Conservation (phyloP, 2,888 invertebrate genomes). For the Macrosoma leucophasiata region DNA sequence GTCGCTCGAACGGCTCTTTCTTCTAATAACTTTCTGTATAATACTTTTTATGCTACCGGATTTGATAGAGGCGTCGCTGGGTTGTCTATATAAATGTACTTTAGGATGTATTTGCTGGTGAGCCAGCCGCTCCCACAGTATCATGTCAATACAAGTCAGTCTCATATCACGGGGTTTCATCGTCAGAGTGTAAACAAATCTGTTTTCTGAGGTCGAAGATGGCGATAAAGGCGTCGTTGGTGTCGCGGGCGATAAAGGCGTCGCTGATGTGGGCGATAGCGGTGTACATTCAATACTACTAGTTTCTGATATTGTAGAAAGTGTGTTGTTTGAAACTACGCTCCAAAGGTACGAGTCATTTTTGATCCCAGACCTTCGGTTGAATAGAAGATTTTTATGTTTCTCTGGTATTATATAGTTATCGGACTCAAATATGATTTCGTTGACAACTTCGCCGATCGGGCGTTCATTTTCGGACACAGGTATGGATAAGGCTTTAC, state of each 20-base stretch:
- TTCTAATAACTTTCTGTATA: conserved; percentile 43
- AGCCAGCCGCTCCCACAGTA: conserved; percentile 60
- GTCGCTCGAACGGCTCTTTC: conserved; percentile 36
- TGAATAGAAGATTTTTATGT: conserved; percentile 26
- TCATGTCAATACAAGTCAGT: conserved; percentile 56
- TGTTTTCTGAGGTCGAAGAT: conserved; percentile 58
- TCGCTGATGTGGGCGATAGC: too few species aligned
- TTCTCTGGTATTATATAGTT: conserved; percentile 49
- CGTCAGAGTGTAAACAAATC: conserved; percentile 53
- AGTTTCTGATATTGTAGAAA: conserved; percentile 57
- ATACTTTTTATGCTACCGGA: conserved; percentile 45
- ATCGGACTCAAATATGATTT: conserved; percentile 45
- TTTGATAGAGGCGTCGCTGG: conserved; percentile 40
- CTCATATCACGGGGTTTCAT: conserved; percentile 42
- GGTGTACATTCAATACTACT: too few species aligned
- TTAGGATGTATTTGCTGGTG: conserved; percentile 51
- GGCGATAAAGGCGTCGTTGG: conserved; percentile 41
- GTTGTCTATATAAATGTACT: conserved; percentile 45
- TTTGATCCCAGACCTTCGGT: conserved; percentile 23
- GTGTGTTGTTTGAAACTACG: conserved; percentile 37
- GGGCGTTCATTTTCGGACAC: conserved; percentile 32
- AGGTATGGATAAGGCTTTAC: conserved; percentile 18
- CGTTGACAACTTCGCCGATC: conserved; percentile 46
- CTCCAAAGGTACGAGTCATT: conserved; percentile 59
- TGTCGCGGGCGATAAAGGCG: conserved; percentile 34